Base-by-base conservation (phyloP, 1,140 invertebrate genomes). In the Rhyacophila brunnea region DNA sequence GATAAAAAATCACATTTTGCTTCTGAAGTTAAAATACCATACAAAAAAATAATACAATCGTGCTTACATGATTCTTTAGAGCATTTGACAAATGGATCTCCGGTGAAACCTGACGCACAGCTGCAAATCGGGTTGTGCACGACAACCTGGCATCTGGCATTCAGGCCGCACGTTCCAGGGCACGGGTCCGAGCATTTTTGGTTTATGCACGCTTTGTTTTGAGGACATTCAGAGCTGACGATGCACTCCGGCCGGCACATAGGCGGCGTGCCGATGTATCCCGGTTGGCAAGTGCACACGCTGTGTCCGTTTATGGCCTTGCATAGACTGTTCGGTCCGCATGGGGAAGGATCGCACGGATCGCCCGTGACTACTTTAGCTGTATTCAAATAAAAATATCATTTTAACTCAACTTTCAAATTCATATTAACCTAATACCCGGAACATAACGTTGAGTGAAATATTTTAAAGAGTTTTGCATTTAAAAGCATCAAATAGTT, bases 111-210 rank as follows among this genome's bases (percentile, higher is more conserved):
- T 60, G 75, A 74, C 34, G 84, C 79, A 67, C 88, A 90, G 64
- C 83, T 88, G 71, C 91, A 93, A 61, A 90, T 88, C 2, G 91
- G 88, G 72, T 90, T 90, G 67, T 93, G 91, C 60, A 90, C 92
- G 10, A 92, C 83, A 7, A 92, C 90, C 70, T 89, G 82, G 66
- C 91, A 94, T 51, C 88, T 82, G 1, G 92, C 91, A 66, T 91
- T 88, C 11, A 85, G 65, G 20, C 90, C 92, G 70, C 91, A 94
- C 10, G 87, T 85, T 45, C 88, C 87, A 7, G 85, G 83, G 72
- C 91, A 94, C 6, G 91, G 91, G 74, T 94, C 87, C 7, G 84
- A 73, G 67, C 92, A 95, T 72, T 88, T 90, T 68, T 93, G 87
- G 62, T 87, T 85, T 32, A 90, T 79, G 69, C 92, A 94, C 3